Evolutionary conservation across 2,888 invertebrate species (phyloP).

Genomic region (Augochlorella aurata): DNA sequence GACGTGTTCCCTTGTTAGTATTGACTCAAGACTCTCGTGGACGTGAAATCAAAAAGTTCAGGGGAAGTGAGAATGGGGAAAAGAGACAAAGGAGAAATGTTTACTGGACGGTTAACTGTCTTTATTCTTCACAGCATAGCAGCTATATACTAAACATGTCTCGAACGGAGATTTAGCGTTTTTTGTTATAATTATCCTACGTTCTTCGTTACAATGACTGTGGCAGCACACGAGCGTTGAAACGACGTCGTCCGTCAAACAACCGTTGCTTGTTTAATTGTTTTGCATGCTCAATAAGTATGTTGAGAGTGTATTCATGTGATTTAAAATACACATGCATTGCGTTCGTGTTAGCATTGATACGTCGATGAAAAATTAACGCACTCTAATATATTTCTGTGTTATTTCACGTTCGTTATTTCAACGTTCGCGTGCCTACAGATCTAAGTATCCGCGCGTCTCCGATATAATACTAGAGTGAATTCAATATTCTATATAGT

Average conservation of each 20-base stretch:
- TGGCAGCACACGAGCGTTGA: too few species aligned
- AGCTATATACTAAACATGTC: background rate
- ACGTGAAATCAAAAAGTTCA: background rate
- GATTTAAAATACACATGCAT: too few species aligned
- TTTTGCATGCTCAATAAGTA: too few species aligned
- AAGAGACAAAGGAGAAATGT: slow-evolving; percentile 2
- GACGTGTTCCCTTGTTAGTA: background rate
- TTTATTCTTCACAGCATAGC: slow-evolving; percentile 8
- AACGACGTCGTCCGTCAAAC: too few species aligned
- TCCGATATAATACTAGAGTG: background rate
- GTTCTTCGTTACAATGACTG: background rate
- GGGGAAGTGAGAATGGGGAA: background rate
- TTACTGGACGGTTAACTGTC: background rate
- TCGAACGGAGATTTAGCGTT: background rate
- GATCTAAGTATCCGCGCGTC: background rate
- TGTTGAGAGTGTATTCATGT: too few species aligned
- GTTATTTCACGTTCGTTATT: too few species aligned
- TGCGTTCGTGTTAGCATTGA: too few species aligned
- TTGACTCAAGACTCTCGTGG: background rate
- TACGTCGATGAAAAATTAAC: too few species aligned
- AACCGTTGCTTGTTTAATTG: too few species aligned
- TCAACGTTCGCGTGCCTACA: too few species aligned
- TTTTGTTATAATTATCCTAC: background rate
- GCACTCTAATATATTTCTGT: too few species aligned
- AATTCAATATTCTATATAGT: background rate